Evolutionary conservation across 1,140 invertebrate species (phyloP), one percentile per base, ranked within the genome.

Genomic region (Wiebesia pumilae): DNA sequence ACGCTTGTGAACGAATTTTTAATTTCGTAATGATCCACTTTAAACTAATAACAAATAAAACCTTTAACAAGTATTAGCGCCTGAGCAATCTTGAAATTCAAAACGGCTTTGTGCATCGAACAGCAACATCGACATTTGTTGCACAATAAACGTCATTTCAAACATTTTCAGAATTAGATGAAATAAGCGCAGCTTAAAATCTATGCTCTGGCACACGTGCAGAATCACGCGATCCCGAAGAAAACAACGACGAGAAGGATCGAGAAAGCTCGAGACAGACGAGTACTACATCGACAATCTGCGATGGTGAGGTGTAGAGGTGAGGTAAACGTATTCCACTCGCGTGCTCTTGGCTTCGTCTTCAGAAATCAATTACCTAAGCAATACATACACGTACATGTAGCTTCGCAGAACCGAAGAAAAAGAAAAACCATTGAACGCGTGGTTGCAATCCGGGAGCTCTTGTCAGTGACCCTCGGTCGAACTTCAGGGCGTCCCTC

Each of bases 301-400:
- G 30, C 38, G 58, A n/a, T n/a, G n/a, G n/a, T n/a, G n/a, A n/a
- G n/a, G n/a, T n/a, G 12, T n/a, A 77, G 12, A 58, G 4, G 62
- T 4, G 30, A 2, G 7, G 16, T 7, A 69, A 73, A 30, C 2
- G 62, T 79, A 84, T 79, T 69, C 75, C 21, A 16, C 35, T 84
- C 75, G 38, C 58, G 83, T 84, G 43, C 0, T 33, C 14, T 3
- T 33, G 30, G 62, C 30, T 77, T 80, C 43, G 30, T 21, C 58
- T 71, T 58, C 83, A 80, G 47, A 85, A 85, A 85, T 85, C 77
- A 85, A 85, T 85, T 85, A 79, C 83, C 9, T 10, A 19, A 30
- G 73, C 24, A 30, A 12, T 79, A 65, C 40, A 81, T 73, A 40
- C 1, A 43, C 12, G 12, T 10, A 38, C 9, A 43, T 27, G 6